Percentiles rank a stretch among this genome's conserved stretches.
phyloP scores from a whole-genome alignment of 2,888 invertebrate genomes.

The Schizaphis graminum region DNA sequence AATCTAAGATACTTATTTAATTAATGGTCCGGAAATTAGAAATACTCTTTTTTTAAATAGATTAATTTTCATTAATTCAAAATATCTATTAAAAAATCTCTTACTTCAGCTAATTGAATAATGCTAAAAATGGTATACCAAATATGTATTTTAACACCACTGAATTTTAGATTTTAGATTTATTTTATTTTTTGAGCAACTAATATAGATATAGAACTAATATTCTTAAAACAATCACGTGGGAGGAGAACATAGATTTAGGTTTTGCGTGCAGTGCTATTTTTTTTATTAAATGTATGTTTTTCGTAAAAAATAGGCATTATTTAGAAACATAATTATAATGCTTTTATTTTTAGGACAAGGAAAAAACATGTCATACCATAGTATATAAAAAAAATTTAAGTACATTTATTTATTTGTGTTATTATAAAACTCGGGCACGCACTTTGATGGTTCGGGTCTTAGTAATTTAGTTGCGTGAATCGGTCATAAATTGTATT shows the following conservation, averaged over 20 bases:
- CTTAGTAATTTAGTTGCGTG: neutral
- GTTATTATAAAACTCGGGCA: neutral
- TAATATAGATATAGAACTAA: no score
- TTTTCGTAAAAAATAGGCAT: neutral
- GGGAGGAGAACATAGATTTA: neutral
- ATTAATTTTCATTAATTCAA: no score
- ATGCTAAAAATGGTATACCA: no score
- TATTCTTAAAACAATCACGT: neutral
- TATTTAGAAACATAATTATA: neutral
- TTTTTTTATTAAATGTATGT: neutral
- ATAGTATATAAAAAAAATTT: neutral
- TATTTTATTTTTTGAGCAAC: neutral
- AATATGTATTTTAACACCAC: neutral
- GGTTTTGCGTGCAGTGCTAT: neutral
- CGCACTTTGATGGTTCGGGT: neutral
- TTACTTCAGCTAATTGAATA: no score
- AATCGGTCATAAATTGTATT: neutral
- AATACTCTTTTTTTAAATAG: neutral
- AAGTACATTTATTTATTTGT: neutral
- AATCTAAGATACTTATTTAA: neutral
- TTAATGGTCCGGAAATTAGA: no score
- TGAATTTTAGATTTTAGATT: neutral
- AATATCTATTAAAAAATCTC: no score
- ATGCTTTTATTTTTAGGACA: neutral
- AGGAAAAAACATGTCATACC: neutral